Conservation (phyloP, 2,113 vertebrate species). For the Sminthopsis crassicaudata region DNA sequence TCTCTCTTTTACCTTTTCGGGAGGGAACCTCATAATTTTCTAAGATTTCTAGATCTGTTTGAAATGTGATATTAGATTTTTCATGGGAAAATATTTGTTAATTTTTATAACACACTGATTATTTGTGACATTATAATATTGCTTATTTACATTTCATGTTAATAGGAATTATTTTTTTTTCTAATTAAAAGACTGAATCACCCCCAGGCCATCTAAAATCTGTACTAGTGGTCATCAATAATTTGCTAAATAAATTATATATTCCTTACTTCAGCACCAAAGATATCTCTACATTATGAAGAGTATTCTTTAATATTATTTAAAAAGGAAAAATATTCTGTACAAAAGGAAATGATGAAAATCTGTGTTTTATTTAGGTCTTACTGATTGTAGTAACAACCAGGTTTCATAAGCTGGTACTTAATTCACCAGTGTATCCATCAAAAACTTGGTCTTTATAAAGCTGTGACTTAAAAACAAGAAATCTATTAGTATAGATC, state of each 20-base stretch:
- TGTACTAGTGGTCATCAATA: background rate
- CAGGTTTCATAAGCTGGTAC: background rate
- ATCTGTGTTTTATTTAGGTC: background rate
- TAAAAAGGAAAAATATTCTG: background rate
- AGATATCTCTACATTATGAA: conserved; percentile 4
- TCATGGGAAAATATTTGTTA: conserved; percentile 15
- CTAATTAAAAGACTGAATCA: conserved; percentile 11
- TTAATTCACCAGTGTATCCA: background rate
- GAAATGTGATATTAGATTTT: background rate
- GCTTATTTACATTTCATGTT: conserved; percentile 7
- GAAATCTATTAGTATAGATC: background rate
- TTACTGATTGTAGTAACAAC: background rate
- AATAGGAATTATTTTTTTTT: conserved; percentile 9
- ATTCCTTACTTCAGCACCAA: conserved; percentile 8
- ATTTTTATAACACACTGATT: background rate
- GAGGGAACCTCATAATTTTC: conserved; percentile 44
- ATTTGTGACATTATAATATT: background rate
- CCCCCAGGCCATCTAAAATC: conserved; percentile 48
- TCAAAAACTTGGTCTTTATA: background rate
- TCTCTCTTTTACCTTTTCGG: conserved; percentile 40
- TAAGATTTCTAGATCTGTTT: conserved; percentile 31
- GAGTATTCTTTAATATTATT: conserved; percentile 43
- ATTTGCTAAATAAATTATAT: conserved; percentile 14
- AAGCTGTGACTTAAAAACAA: background rate
- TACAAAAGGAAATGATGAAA: background rate